phyloP scores from a whole-genome alignment of 2,888 invertebrate genomes.

The Hofmannophila pseudospretella region DNA sequence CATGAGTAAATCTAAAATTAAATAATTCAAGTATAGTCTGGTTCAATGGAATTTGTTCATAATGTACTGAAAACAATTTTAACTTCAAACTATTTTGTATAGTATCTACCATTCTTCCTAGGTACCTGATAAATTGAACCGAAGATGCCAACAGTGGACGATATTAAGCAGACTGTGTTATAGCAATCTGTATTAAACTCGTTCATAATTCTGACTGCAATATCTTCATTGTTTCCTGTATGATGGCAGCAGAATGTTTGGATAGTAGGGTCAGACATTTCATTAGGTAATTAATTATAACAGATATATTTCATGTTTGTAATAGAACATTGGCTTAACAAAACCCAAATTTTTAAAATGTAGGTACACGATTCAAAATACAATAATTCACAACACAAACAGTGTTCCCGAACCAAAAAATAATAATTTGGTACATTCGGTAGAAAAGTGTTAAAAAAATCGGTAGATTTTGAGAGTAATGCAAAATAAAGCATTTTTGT shows the following conservation, averaged over 20 bases:
- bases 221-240: constrained; percentile 79
- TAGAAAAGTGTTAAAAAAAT: no score
- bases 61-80: background rate
- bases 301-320: no score
- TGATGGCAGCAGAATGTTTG: constrained; percentile 90
- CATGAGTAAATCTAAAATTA: constrained; percentile 80
- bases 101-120: constrained; percentile 1
- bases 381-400: no score
- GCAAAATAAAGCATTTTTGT: no score
- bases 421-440: no score
- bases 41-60: no score
- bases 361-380: no score
- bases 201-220: constrained; percentile 81
- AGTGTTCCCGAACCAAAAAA: no score
- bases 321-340: no score
- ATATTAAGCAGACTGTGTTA: constrained; percentile 84
- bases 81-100: background rate
- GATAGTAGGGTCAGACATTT: constrained; percentile 89
- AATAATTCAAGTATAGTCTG: background rate
- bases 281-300: background rate
- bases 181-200: constrained; percentile 87
- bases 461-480: no score
- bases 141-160: constrained; percentile 84
- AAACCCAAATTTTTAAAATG: no score
- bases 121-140: constrained; percentile 88